Evolutionary conservation across 53 echinoderm and acorn worm species (phyloP).

Genomic region (Luidia sarsii): DNA sequence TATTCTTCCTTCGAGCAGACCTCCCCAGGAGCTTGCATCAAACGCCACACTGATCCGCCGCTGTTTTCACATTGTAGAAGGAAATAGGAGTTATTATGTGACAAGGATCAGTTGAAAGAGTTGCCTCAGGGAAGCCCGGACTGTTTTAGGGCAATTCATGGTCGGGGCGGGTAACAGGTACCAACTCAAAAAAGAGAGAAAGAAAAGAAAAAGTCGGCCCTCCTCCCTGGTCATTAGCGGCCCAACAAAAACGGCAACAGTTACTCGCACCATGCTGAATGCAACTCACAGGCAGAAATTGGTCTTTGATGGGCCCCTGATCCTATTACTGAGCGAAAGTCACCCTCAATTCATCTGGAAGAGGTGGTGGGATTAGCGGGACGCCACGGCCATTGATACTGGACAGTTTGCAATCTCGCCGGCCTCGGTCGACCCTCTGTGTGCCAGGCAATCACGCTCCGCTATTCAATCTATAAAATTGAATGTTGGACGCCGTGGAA

Average conservation of each 20-base stretch:
- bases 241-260: constrained; percentile 48
- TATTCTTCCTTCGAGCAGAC: constrained; percentile 12
- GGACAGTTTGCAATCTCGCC: neutral
- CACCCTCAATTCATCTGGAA: constrained; percentile 23
- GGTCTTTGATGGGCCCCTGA: constrained; percentile 52
- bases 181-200: too few species aligned
- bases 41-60: constrained; percentile 38
- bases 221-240: constrained; percentile 52
- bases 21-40: constrained; percentile 12
- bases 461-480: constrained; percentile 45
- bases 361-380: constrained; percentile 36
- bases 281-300: constrained; percentile 45
- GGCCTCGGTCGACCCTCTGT: neutral
- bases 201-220: constrained; percentile 37
- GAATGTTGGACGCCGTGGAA: neutral
- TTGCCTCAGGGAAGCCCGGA: constrained; percentile 15
- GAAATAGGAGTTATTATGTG: constrained; percentile 18
- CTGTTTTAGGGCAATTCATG: constrained; percentile 55
- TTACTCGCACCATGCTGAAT: constrained; percentile 46
- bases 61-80: constrained; percentile 21
- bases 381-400: constrained; percentile 40
- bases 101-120: constrained; percentile 15
- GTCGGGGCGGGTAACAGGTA: constrained; percentile 38
- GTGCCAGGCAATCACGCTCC: neutral
- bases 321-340: constrained; percentile 55